Percentiles rank a stretch among this genome's conserved stretches.
Conservation (phyloP, 2,113 vertebrate genomes). For the Uria lomvia region DNA sequence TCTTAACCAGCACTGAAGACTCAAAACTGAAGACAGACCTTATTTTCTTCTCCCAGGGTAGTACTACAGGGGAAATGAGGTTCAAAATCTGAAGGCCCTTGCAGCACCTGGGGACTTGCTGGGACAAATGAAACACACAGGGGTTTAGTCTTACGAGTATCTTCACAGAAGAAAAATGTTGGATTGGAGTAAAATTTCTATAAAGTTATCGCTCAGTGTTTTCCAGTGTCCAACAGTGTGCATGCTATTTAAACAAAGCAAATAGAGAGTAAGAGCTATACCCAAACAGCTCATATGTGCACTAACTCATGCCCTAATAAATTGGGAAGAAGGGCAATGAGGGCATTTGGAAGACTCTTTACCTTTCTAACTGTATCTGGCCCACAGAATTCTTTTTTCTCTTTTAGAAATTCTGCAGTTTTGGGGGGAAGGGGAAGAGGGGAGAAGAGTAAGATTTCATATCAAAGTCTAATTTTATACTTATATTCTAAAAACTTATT, state of each 20-base stretch:
- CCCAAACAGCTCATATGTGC: background rate
- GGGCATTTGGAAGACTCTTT: background rate
- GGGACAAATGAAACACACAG: background rate
- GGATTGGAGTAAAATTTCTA: background rate
- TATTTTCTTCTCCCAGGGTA: background rate
- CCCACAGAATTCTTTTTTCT: background rate
- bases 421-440: background rate
- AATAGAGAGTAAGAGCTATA: background rate
- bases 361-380: background rate
- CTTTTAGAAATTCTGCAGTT: background rate
- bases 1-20: background rate
- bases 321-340: background rate
- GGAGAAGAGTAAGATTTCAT: background rate
- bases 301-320: background rate
- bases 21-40: conserved; percentile 16
- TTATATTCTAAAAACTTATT: conserved; percentile 41
- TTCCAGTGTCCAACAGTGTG: background rate
- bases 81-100: background rate
- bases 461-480: conserved; percentile 20
- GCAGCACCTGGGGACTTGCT: background rate
- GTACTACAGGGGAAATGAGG: conserved; percentile 1
- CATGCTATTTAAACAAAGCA: background rate
- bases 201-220: background rate
- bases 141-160: background rate
- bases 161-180: background rate